Evolutionary conservation across 1,140 invertebrate genomes (phyloP).

Genomic region (Papilio polyxenes): DNA sequence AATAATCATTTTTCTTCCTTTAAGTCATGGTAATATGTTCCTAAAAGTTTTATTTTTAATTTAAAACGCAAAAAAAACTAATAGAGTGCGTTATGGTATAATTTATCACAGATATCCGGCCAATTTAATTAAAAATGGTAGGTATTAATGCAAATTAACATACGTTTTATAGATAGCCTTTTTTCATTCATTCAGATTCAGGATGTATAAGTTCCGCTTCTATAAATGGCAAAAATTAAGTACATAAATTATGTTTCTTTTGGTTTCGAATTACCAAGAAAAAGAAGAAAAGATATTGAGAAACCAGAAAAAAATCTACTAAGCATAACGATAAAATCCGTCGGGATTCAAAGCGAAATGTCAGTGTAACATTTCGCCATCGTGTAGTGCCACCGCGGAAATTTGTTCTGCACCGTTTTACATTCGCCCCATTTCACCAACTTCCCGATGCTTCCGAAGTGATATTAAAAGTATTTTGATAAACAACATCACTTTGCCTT

Average conservation of each 20-base stretch:
- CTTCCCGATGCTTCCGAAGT: not conserved
- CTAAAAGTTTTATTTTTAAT: not conserved
- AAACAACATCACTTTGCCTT: constrained; percentile 11
- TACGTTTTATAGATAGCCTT: not conserved
- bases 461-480: constrained; percentile 25
- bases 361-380: constrained; percentile 32
- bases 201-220: not conserved
- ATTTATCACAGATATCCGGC: not conserved
- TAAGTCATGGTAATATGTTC: not conserved
- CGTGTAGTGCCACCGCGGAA: not conserved
- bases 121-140: constrained; percentile 5
- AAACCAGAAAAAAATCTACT: not conserved
- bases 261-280: not conserved
- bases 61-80: not conserved
- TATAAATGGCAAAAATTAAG: not conserved
- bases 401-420: constrained; percentile 34
- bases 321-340: constrained; percentile 10
- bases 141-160: not conserved
- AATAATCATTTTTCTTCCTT: not conserved
- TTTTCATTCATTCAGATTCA: not conserved
- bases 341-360: constrained; percentile 28
- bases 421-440: constrained; percentile 29
- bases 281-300: not conserved
- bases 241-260: not conserved
- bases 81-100: not conserved